phyloP scores from a whole-genome alignment of 2,113 vertebrate genomes.

The Ranitomeya imitator region DNA sequence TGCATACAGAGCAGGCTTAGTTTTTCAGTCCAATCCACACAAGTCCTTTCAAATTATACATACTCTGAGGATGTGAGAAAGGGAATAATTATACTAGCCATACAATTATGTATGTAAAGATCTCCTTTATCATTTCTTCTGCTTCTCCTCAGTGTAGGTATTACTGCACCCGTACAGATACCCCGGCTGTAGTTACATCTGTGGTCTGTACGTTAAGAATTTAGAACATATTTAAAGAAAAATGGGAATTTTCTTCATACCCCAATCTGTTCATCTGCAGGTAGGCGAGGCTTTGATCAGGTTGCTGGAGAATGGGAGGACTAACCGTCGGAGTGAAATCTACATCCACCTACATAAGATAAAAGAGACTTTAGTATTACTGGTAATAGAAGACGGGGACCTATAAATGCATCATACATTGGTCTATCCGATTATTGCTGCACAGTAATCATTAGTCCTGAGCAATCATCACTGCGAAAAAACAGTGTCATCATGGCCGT shows the following conservation, averaged over 20 bases:
- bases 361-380: not conserved
- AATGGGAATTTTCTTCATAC: not conserved
- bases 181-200: not conserved
- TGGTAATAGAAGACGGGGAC: not conserved
- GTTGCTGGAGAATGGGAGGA: not conserved
- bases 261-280: conserved; percentile 29
- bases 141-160: no score
- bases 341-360: conserved; percentile 7
- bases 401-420: not conserved
- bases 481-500: no score
- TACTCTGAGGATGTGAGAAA: no score
- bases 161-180: not conserved
- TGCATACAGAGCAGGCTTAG: no score
- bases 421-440: no score
- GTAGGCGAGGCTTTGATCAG: conserved; percentile 25
- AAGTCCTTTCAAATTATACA: no score
- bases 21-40: no score
- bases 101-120: not conserved
- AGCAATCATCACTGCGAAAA: no score
- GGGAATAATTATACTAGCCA: no score
- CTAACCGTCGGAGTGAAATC: not conserved
- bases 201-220: not conserved
- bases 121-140: not conserved
- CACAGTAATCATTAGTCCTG: no score
- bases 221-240: not conserved